Conservation (phyloP, 2,797 vertebrate genomes). For the Monodelphis domestica region DNA sequence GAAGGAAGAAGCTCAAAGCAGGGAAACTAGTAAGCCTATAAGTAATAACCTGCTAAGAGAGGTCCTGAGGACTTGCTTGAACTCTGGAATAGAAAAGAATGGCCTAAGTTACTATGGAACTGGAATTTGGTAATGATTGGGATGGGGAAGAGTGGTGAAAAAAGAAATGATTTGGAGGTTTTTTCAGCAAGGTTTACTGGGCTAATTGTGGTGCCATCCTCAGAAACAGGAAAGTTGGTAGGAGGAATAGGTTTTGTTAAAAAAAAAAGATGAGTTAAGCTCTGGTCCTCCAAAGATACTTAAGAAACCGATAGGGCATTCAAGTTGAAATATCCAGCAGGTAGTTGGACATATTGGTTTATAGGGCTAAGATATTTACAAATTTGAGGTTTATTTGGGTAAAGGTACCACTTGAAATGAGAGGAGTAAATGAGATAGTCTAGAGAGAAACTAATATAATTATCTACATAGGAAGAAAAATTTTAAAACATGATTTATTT, state of each 20-base stretch:
- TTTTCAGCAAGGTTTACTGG: background rate
- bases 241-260: background rate
- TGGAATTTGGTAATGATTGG: background rate
- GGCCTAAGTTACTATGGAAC: background rate
- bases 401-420: background rate
- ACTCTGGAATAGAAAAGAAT: background rate
- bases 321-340: background rate
- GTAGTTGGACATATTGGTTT: background rate
- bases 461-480: background rate
- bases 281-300: background rate
- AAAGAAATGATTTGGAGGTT: background rate
- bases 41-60: background rate
- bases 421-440: background rate
- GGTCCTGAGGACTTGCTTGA: background rate
- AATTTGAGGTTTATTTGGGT: background rate
- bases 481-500: background rate
- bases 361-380: background rate
- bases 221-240: background rate
- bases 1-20: background rate
- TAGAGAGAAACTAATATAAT: background rate
- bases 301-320: background rate
- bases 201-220: background rate
- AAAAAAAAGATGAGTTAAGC: background rate
- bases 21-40: background rate
- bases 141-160: background rate